phyloP scores from a whole-genome alignment of 2,113 vertebrate species.

The Myocastor coypus region DNA sequence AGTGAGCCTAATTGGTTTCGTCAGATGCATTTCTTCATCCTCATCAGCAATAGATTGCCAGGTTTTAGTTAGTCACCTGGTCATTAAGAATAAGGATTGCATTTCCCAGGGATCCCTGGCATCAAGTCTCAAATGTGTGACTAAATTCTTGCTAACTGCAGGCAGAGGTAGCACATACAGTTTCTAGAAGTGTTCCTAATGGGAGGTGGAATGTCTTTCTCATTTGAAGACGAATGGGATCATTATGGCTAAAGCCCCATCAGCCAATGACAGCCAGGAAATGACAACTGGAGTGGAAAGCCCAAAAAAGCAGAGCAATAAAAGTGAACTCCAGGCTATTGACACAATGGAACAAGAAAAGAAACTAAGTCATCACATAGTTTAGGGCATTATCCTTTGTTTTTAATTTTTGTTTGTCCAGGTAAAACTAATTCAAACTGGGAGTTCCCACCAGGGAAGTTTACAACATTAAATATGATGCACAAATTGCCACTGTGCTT shows the following conservation, averaged over 20 bases:
- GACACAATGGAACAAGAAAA: not conserved
- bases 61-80: not conserved
- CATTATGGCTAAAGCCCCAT: not conserved
- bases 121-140: not conserved
- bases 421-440: constrained; percentile 46
- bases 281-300: not conserved
- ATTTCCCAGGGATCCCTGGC: not conserved
- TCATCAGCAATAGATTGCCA: constrained; percentile 8
- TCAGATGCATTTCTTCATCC: not conserved
- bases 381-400: constrained; percentile 38
- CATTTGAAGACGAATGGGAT: not conserved
- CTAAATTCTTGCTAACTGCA: not conserved
- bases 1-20: not conserved
- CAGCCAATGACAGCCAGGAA: not conserved
- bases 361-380: not conserved
- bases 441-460: not conserved
- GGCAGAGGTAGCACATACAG: not conserved
- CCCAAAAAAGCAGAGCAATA: not conserved
- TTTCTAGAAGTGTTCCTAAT: constrained; percentile 4
- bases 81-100: constrained; percentile 16
- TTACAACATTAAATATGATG: constrained; percentile 42
- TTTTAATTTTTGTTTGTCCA: not conserved
- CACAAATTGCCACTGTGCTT: not conserved
- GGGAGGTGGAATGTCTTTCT: not conserved
- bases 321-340: not conserved